Evolutionary conservation across 2,797 vertebrate species (phyloP).

Genomic region (Perodicticus potto): DNA sequence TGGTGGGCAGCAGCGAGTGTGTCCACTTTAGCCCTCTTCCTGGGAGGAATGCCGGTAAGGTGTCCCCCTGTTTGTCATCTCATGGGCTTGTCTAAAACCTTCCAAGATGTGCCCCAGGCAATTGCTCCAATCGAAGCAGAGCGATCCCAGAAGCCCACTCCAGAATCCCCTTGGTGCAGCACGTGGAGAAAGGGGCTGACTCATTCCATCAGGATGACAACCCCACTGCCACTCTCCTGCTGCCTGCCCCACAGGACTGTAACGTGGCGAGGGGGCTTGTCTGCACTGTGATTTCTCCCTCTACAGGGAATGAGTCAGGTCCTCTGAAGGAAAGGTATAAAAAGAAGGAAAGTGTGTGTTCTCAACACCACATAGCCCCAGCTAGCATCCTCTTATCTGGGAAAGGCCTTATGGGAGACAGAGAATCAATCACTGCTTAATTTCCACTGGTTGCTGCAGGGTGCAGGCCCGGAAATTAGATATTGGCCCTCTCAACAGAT

Average conservation of each 20-base stretch:
- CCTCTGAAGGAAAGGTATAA: not conserved
- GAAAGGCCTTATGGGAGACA: not conserved
- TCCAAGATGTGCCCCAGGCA: not conserved
- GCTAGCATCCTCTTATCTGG: too few relatives aligned
- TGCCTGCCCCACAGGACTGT: rapidly evolving
- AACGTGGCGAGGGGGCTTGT: not conserved
- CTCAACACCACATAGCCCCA: not conserved
- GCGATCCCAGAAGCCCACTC: not conserved
- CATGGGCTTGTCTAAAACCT: not conserved
- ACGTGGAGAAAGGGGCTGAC: not conserved
- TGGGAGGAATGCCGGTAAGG: not conserved
- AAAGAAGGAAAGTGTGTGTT: not conserved
- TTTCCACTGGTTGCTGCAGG: not conserved
- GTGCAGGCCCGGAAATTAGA: not conserved
- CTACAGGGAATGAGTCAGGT: not conserved
- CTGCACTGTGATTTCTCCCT: not conserved
- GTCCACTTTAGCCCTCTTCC: not conserved
- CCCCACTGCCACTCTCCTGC: not conserved
- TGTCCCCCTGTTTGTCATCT: not conserved
- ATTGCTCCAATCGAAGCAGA: not conserved
- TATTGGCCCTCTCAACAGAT: not conserved
- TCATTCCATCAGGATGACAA: rapidly evolving
- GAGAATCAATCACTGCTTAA: not conserved
- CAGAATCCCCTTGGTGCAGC: not conserved
- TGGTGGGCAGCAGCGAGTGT: not conserved